Base-by-base conservation (phyloP, 2,888 invertebrate genomes). In the Eilema griseolum region DNA sequence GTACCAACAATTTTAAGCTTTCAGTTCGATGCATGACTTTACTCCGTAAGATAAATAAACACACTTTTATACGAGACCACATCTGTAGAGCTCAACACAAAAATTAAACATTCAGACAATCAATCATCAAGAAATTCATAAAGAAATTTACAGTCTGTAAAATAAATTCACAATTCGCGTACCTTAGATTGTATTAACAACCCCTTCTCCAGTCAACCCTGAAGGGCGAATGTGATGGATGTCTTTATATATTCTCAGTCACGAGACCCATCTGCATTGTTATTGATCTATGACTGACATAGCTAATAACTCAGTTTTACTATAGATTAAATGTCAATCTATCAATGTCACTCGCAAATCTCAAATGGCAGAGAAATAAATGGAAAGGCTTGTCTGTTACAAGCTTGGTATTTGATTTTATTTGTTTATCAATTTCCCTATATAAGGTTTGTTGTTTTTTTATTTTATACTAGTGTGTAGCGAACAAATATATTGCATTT, bases 311-410 rank as follows among this genome's bases (percentile, higher is more conserved):
- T 67, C 66, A 69, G 65, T 37, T 61, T 66, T 66, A 74, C 65
- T 61, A 62, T 71, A 72, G 78, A 80, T 80, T 82, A 82, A 73
- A 76, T 74, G 78, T 71, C 83, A 82, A 69, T 73, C 72, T 72
- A 66, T 80, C 80, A 72, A 65, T 63, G 74, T 76, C 83, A 69
- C 65, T 66, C 69, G 26, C 63, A 76, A 78, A 78, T 80, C 61
- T 80, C 75, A 73, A 71, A 72, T 73, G 57, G 59, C 61, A 63
- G 65, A 66, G 74, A 67, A 79, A 81, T 81, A 81, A 60, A 46
- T 62, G 41, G 37, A 41, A 37, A 24, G 41, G 26, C 37, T 69
- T 66, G 67, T 69, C 78, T 79, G 74, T 66, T 67, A 28, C 31
- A n/a, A 28, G 31, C 26, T 62, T 62, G n/a, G 24, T 23, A 37